Evolutionary conservation across 2,113 vertebrate genomes (phyloP).

Genomic region (Clarias magur): DNA sequence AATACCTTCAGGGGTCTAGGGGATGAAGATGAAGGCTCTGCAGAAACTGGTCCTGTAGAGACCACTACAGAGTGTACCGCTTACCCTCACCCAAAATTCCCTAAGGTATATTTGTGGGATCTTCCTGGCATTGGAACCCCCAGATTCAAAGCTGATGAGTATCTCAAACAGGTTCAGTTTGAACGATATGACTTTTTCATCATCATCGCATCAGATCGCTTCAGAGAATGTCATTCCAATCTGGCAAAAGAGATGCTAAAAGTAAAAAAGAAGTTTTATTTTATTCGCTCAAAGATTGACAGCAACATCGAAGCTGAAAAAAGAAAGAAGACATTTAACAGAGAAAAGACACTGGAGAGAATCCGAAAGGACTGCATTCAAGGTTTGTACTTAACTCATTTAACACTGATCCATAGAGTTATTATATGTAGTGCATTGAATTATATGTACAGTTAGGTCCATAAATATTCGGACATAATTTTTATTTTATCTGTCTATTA

Average conservation of each 20-base stretch:
- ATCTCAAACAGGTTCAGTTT: conserved; percentile 69
- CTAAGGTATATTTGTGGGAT: conserved; percentile 71
- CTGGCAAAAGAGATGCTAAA: conserved; percentile 64
- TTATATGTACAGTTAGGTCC: no score
- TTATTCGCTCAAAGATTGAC: conserved; percentile 74
- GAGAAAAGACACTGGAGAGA: conserved; percentile 25
- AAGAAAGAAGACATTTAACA: conserved; percentile 50
- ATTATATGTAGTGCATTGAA: no score
- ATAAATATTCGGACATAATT: no score
- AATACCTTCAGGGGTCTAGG: conserved; percentile 70
- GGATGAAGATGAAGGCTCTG: conserved; percentile 66
- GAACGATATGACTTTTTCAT: conserved; percentile 74
- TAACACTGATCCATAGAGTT: background rate
- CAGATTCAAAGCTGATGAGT: conserved; percentile 63
- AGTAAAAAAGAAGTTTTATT: conserved; percentile 72
- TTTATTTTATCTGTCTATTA: no score
- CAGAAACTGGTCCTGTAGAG: conserved; percentile 69
- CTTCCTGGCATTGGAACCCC: conserved; percentile 72
- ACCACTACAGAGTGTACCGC: conserved; percentile 63
- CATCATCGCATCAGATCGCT: conserved; percentile 68
- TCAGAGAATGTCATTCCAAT: conserved; percentile 61
- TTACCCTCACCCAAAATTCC: conserved; percentile 66
- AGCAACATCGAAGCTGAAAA: conserved; percentile 58
- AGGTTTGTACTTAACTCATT: conserved; percentile 39
- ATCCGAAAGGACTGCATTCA: conserved; percentile 51